Percentiles rank a stretch among this genome's conserved stretches.
Conservation (phyloP, 35 echinoderm and acorn worm genomes). For the Ophioderma brevispina region DNA sequence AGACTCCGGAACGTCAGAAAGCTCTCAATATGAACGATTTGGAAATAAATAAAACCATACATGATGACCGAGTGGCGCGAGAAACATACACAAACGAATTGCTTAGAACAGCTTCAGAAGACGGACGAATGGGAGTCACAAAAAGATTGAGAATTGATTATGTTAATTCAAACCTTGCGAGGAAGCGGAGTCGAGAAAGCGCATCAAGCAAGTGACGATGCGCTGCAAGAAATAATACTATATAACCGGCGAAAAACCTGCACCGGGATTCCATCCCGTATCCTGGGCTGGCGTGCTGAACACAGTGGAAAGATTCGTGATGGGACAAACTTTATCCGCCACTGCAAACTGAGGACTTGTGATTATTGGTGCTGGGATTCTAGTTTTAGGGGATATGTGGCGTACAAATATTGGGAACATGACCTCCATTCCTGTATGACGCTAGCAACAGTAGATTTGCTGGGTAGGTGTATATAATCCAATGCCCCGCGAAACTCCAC, state of each 20-base stretch:
- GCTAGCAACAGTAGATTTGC: background rate
- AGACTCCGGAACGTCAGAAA: no score
- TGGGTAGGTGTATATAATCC: background rate
- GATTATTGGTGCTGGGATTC: constrained; percentile 2
- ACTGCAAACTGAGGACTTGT: background rate
- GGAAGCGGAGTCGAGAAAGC: background rate
- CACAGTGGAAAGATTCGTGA: background rate
- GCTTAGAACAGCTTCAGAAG: no score
- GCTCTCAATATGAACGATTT: no score
- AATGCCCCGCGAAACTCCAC: background rate
- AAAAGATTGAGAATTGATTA: background rate
- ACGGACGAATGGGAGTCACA: no score
- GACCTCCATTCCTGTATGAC: background rate
- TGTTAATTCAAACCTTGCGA: background rate
- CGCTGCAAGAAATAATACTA: background rate
- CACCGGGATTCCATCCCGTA: background rate
- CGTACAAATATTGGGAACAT: background rate
- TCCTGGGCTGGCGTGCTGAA: background rate
- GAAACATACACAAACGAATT: no score
- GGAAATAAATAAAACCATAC: no score
- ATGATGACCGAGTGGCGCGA: no score
- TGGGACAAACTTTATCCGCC: background rate
- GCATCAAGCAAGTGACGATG: background rate
- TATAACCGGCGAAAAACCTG: background rate
- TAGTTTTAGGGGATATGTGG: background rate